A percentile compares a stretch with the other conserved stretches of the same genome.
phyloP scores from a whole-genome alignment of 2,797 vertebrate genomes.

The Micromesistius poutassou region DNA sequence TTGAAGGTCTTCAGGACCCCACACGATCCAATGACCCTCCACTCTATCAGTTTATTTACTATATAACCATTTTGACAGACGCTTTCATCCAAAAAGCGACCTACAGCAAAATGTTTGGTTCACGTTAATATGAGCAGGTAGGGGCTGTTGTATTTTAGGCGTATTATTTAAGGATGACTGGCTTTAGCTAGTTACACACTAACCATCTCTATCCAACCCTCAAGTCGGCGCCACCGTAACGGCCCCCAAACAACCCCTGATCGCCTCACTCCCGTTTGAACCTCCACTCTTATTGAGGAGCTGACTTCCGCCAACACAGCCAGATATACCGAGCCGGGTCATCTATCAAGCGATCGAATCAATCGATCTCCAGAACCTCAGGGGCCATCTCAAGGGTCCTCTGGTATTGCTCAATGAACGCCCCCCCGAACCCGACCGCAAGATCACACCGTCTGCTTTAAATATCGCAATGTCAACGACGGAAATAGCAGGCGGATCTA shows the following conservation, averaged over 20 bases:
- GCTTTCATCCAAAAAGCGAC: background rate
- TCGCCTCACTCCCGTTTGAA: slow-evolving; percentile 30
- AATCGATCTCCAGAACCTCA: background rate
- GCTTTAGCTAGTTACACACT: too few species aligned
- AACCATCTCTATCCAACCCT: too few species aligned
- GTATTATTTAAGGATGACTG: background rate
- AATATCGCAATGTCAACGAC: background rate
- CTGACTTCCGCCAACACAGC: slow-evolving; percentile 8
- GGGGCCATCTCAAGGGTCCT: background rate
- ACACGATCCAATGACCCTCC: slow-evolving; percentile 41
- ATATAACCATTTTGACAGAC: background rate
- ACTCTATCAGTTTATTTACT: background rate
- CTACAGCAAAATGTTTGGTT: background rate
- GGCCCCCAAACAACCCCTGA: slow-evolving; percentile 28
- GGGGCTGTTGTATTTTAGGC: background rate
- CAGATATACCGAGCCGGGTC: slow-evolving; percentile 11
- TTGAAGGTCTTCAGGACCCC: slow-evolving; percentile 20
- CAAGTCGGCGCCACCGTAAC: slow-evolving; percentile 15
- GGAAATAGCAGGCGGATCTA: background rate
- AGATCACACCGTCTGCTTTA: slow-evolving; percentile 1
- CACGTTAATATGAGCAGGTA: background rate
- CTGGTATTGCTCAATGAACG: background rate
- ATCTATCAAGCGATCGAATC: slow-evolving; percentile 27
- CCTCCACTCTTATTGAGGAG: slow-evolving; percentile 14
- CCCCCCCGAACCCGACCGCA: background rate